Conservation (phyloP, 2,888 invertebrate genomes). For the Tillus elongatus region DNA sequence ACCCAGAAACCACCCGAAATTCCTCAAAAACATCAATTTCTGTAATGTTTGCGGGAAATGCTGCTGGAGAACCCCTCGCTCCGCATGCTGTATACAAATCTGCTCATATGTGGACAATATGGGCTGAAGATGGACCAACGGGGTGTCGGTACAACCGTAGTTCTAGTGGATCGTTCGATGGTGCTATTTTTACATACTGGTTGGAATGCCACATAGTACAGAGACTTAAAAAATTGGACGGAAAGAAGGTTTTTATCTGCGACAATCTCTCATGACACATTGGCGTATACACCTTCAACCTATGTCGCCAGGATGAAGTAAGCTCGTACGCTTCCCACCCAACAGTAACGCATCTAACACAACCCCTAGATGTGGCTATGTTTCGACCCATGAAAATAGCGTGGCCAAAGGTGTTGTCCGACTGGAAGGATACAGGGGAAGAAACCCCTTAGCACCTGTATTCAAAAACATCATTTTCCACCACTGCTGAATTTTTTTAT, state of each 20-base stretch:
- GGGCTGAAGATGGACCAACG: constrained; percentile 30
- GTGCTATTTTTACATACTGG: constrained; percentile 22
- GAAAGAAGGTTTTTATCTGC: constrained; percentile 27
- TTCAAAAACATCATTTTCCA: constrained; percentile 19
- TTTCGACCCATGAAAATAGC: constrained; percentile 25
- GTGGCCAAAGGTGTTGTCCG: constrained; percentile 21
- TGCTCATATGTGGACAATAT: constrained; percentile 29
- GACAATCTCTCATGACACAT: constrained; percentile 24
- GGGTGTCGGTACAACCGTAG: constrained; percentile 31
- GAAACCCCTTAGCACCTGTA: constrained; percentile 15
- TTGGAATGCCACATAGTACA: constrained; percentile 15
- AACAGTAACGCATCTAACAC: constrained; percentile 28
- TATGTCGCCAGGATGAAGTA: constrained; percentile 29
- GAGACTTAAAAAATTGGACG: constrained; percentile 4
- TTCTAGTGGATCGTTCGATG: constrained; percentile 28
- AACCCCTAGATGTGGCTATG: constrained; percentile 27
- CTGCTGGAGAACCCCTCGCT: constrained; percentile 16
- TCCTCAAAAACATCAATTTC: constrained; percentile 26
- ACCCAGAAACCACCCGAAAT: constrained; percentile 28
- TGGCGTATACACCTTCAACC: constrained; percentile 20
- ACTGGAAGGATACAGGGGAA: constrained; percentile 20
- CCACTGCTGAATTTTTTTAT: constrained; percentile 13
- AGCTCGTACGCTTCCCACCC: constrained; percentile 30
- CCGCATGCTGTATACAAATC: constrained; percentile 26
- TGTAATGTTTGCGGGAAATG: constrained; percentile 17